Conservation (phyloP, 2,888 invertebrate species). For the Brassicogethes aeneus region DNA sequence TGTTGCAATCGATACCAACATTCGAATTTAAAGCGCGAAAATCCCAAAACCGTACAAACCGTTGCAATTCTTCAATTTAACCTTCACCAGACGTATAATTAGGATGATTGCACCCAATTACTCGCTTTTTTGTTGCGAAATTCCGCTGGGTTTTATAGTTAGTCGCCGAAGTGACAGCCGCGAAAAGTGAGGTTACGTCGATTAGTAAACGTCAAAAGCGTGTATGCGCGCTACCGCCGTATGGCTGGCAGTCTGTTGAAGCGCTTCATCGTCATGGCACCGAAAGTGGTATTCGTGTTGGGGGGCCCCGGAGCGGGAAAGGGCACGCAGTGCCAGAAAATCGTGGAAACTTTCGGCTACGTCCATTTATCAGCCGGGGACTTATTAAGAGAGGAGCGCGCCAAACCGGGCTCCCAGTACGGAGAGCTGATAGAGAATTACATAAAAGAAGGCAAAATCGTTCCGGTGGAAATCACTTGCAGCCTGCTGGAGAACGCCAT, state of each 20-base stretch:
- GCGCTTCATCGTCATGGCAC: conserved; percentile 18
- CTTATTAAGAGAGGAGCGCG: conserved; percentile 83
- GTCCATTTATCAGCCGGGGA: conserved; percentile 89
- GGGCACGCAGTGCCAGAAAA: conserved; percentile 89
- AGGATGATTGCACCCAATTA: too few species aligned
- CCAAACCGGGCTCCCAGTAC: conserved; percentile 73
- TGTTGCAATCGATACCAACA: too few species aligned
- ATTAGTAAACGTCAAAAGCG: conserved; percentile 7
- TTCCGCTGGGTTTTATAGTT: too few species aligned
- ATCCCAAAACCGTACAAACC: too few species aligned
- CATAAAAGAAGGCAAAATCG: conserved; percentile 74
- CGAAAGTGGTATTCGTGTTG: conserved; percentile 90
- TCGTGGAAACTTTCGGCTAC: conserved; percentile 69
- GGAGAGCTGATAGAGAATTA: conserved; percentile 89
- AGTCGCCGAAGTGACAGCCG: too few species aligned
- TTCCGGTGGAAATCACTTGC: conserved; percentile 98
- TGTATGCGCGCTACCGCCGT: too few species aligned
- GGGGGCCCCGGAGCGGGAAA: conserved; percentile 98
- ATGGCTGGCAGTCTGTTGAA: conserved; percentile 15
- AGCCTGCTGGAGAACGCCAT: conserved; percentile 83
- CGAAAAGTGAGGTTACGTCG: conserved; percentile 17
- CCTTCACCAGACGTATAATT: too few species aligned
- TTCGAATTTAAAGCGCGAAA: too few species aligned
- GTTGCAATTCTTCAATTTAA: too few species aligned
- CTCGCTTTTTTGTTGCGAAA: too few species aligned